Conservation (phyloP, 2,113 vertebrate genomes). For the Penelope pileata region DNA sequence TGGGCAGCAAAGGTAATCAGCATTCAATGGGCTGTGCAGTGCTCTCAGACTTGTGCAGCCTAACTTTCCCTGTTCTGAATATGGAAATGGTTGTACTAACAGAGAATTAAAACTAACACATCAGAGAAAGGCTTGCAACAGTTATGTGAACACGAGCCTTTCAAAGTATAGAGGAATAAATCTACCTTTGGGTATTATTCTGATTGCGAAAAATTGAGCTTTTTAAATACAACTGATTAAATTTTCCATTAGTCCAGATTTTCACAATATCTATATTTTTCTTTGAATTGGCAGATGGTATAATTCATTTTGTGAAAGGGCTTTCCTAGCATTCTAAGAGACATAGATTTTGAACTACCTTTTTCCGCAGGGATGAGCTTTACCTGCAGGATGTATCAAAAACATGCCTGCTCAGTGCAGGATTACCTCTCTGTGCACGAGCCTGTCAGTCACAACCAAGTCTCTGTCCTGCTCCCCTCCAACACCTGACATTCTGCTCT, state of each 20-base stretch:
- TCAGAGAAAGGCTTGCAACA: not conserved
- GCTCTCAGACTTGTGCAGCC: not conserved
- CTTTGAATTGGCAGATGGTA: not conserved
- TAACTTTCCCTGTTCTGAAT: not conserved
- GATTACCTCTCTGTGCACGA: not conserved
- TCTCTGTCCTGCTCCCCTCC: not conserved
- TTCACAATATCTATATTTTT: not conserved
- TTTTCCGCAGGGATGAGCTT: not conserved
- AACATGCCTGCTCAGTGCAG: not conserved
- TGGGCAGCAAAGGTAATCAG: not conserved
- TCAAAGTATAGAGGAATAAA: not conserved
- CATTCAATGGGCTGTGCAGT: not conserved
- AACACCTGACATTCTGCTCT: not conserved
- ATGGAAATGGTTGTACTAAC: not conserved
- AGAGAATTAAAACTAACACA: not conserved
- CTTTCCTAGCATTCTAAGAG: not conserved
- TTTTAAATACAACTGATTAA: not conserved
- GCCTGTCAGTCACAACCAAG: not conserved
- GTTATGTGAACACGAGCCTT: not conserved
- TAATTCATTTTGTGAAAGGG: not conserved
- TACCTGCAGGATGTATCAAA: fast-evolving
- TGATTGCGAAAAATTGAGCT: not conserved
- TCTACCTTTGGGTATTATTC: not conserved
- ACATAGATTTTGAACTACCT: not conserved
- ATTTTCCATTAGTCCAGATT: not conserved